Base-by-base conservation (phyloP, 2,113 vertebrate species). In the Heterocephalus glaber region DNA sequence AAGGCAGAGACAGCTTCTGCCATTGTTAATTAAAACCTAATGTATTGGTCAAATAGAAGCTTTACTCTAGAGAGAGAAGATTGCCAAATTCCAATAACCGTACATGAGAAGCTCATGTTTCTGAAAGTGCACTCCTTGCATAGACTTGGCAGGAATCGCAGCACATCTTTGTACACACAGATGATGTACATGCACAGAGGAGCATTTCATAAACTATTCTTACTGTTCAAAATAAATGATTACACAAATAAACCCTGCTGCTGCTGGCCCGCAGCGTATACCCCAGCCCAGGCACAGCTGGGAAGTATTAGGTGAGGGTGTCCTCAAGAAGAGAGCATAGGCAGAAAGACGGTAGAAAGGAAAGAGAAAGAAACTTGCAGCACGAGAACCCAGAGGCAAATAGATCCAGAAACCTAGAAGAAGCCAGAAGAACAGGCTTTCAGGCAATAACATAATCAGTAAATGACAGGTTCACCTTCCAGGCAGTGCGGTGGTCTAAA, bases 131-230 rank as follows among this genome's bases (percentile, higher is more conserved):
- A 16, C 41, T 8, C 13, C 10, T 91, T 82, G 12, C 56, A 54
- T 12, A 47, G 20, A 89, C 20, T 68, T 3, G 56, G 52, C 86
- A 76, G 65, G 89, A 92, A 74, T 89, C 35, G 30, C 58, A 65
- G 11, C 44, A 35, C 20, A 12, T 81, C 24, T 81, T 72, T 84
- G 83, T 35, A 90, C 54, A 74, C 38, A 68, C 49, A 54, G 38
- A 49, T 95, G 38, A 70, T 7, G 22, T 19, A 79, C 79, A 68
- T 28, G 35, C 44, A 70, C 95, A 89, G 58, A 96, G 89, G 28
- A 54, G 41, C 58, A 56, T 89, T 93, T 82, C 83, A 77, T 38
- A 94, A 72, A 81, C 77, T 66, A 79, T 87, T 90, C 82, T 89
- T 14, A 22, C 44, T 86, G n/a, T 54, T 92, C 35, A 35, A 52